Conservation (phyloP, 37 sponge, comb jelly and placozoan genomes). For the Hormiphora californensis region DNA sequence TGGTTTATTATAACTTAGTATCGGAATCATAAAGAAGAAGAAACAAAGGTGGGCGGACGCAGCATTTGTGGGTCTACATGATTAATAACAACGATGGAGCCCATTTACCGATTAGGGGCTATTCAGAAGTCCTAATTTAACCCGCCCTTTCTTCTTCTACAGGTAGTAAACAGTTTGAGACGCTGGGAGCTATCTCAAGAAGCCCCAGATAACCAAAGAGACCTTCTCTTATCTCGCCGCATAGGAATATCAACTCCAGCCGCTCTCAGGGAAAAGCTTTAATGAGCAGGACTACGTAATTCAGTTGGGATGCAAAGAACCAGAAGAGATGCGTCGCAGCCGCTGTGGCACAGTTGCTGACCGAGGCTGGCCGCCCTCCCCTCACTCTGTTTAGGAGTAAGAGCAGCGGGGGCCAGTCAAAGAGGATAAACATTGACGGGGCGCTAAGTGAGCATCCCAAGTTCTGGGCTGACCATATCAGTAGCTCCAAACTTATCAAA, state of each 20-base stretch:
- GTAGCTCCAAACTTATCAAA: constrained; percentile 16
- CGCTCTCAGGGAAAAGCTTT: too few relatives aligned
- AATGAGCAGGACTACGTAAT: too few relatives aligned
- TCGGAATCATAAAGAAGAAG: too few relatives aligned
- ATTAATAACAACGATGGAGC: too few relatives aligned
- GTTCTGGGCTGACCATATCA: constrained; percentile 40
- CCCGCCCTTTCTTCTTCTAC: background rate
- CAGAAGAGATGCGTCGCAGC: background rate
- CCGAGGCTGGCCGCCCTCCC: background rate
- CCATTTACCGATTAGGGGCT: background rate
- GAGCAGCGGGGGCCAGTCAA: background rate
- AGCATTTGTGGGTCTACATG: too few relatives aligned
- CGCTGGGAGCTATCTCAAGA: too few relatives aligned
- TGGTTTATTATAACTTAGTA: too few relatives aligned
- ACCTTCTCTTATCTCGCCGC: background rate
- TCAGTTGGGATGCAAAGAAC: too few relatives aligned
- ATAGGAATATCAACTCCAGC: background rate
- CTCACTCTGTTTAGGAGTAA: background rate
- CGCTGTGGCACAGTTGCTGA: background rate
- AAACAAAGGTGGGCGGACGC: too few relatives aligned
- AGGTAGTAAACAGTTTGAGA: too few relatives aligned
- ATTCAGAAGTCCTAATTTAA: background rate
- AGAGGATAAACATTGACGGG: constrained; percentile 29
- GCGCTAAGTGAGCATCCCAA: background rate
- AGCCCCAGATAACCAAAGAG: background rate